These are phyloP conservation scores for Spicauda simplicius DNA, from an alignment of 2,888 invertebrate genomes.

Conservation along the genomic window DNA sequence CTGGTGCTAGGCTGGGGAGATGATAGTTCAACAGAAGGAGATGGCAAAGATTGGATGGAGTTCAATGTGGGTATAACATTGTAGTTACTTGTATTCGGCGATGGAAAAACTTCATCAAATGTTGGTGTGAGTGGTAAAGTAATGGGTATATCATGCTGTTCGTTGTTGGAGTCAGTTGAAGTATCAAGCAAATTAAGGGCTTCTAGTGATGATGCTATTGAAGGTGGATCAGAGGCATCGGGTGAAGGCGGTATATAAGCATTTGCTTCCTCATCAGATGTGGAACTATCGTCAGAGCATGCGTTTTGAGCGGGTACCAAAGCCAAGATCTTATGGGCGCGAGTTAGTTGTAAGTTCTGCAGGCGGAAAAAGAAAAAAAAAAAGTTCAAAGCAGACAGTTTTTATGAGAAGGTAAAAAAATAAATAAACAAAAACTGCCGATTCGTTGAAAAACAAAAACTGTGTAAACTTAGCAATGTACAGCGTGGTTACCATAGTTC, in stretches of 20 bases:
- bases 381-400: background rate
- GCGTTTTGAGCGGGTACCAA: background rate
- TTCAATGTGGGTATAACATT: slow-evolving; percentile 38
- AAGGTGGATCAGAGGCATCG: slow-evolving; percentile 30
- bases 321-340: slow-evolving; percentile 14
- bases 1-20: slow-evolving; percentile 29
- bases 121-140: slow-evolving; percentile 37
- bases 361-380: slow-evolving; percentile 7
- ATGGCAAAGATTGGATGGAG: slow-evolving; percentile 38
- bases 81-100: slow-evolving; percentile 38
- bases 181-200: too few species aligned
- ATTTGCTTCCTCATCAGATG: background rate
- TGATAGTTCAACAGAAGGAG: slow-evolving; percentile 21
- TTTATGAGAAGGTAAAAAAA: slow-evolving; percentile 25
- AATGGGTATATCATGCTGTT: slow-evolving; percentile 7
- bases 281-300: slow-evolving; percentile 14
- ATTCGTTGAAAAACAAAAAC: slow-evolving; percentile 13
- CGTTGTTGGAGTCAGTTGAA: background rate
- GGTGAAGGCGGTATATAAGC: background rate
- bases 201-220: slow-evolving; percentile 37
- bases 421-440: slow-evolving; percentile 13
- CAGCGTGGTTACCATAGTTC: background rate
- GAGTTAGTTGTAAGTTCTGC: slow-evolving; percentile 7
- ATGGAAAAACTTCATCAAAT: slow-evolving; percentile 39
- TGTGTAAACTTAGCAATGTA: slow-evolving; percentile 6